Evolutionary conservation across 92 coral and sea anemone species (phyloP).

Genomic region (Parazoanthus swiftii): DNA sequence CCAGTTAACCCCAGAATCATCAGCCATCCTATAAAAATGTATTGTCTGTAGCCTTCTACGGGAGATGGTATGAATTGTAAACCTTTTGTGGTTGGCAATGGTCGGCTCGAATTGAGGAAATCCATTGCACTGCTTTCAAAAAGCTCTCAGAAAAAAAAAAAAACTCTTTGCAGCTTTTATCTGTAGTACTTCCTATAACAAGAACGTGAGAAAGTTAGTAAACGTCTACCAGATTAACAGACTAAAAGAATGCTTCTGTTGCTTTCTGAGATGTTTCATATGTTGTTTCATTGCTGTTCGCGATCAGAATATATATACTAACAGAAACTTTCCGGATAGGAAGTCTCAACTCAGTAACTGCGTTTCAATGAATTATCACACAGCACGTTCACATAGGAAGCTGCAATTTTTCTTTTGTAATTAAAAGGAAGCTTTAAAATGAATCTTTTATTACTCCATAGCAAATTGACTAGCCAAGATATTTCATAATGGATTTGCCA

Average conservation of each 20-base stretch:
- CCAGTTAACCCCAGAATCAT: background rate
- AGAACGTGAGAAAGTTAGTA: too few species aligned
- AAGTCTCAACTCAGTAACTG: background rate
- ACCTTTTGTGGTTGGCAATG: background rate
- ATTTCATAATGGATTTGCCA: background rate
- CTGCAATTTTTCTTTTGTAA: too few species aligned
- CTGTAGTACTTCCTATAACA: background rate
- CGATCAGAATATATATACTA: background rate
- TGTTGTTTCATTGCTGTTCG: too few species aligned
- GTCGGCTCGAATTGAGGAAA: background rate
- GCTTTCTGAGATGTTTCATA: background rate
- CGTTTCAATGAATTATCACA: background rate
- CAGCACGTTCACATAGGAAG: background rate
- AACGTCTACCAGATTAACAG: too few species aligned
- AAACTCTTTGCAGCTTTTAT: background rate
- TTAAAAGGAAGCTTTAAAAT: background rate
- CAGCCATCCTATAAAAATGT: conserved; percentile 1
- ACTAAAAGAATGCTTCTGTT: too few species aligned
- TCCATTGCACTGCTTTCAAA: background rate
- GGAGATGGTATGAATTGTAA: background rate
- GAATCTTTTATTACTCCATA: background rate
- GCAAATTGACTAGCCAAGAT: background rate
- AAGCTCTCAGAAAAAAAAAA: background rate
- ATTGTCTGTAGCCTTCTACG: background rate
- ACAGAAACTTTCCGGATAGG: background rate